Percentiles rank a stretch among this genome's conserved stretches.
These are phyloP conservation scores for Drosophila rhopaloa DNA, from an alignment of 1,140 invertebrate genomes.

Conservation along the genomic window DNA sequence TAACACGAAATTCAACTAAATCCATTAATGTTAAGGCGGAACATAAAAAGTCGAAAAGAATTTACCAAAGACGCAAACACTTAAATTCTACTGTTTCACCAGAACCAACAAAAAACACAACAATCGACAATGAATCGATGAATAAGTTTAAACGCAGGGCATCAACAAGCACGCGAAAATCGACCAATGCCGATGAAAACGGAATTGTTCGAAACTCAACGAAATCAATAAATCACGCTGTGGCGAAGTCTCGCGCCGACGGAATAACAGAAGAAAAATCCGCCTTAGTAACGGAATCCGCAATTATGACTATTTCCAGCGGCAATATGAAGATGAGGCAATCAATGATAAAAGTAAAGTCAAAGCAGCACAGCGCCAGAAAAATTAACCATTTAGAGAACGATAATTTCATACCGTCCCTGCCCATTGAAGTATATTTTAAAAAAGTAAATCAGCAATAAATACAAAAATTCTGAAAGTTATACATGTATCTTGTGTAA, in stretches of 20 bases:
- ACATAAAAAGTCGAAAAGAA: constrained; percentile 37
- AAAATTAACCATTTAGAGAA: constrained; percentile 32
- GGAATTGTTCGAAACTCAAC: constrained; percentile 15
- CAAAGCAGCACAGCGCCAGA: constrained; percentile 27
- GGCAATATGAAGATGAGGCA: constrained; percentile 31
- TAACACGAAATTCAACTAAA: constrained; percentile 16
- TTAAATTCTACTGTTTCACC: constrained; percentile 17
- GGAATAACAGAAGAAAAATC: constrained; percentile 28
- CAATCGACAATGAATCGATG: neutral
- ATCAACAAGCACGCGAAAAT: constrained; percentile 9
- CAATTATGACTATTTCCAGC: constrained; percentile 55
- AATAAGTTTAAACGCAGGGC: constrained; percentile 33
- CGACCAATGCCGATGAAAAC: neutral
- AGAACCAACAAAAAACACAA: constrained; percentile 15
- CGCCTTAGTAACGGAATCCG: constrained; percentile 41
- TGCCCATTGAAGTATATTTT: constrained; percentile 53
- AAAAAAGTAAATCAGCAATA: constrained; percentile 56
- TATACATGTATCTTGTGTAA: neutral
- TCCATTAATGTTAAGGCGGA: constrained; percentile 10
- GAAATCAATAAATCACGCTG: constrained; percentile 1
- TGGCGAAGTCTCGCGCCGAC: constrained; percentile 25
- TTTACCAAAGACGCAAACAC: constrained; percentile 32
- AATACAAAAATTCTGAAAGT: constrained; percentile 6
- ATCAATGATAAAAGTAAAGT: constrained; percentile 28
- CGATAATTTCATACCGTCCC: constrained; percentile 42